Conservation (phyloP, 2,113 vertebrate species). For the Actenoides lindsayi region DNA sequence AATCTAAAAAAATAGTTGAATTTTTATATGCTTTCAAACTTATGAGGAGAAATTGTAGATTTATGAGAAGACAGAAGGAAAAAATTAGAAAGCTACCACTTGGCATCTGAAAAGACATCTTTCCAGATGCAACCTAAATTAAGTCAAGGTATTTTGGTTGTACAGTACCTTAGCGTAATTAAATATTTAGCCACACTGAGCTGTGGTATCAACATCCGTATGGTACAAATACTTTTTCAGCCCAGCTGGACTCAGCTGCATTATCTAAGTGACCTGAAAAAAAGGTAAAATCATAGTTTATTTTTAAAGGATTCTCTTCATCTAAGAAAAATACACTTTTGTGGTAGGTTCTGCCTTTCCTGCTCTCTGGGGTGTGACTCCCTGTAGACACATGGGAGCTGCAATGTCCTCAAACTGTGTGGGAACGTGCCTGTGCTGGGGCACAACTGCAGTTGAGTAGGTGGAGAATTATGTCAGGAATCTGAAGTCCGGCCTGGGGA, state of each 20-base stretch:
- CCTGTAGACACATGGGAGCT: background rate
- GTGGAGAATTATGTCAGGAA: slow-evolving; percentile 40
- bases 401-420: background rate
- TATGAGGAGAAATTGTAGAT: background rate
- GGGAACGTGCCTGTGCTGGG: background rate
- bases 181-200: background rate
- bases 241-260: background rate
- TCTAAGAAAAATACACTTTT: background rate
- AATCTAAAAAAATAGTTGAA: background rate
- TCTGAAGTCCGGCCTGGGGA: background rate
- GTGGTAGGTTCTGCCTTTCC: background rate
- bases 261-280: background rate
- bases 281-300: background rate
- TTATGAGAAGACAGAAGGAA: background rate
- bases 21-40: slow-evolving; percentile 6
- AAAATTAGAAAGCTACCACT: background rate
- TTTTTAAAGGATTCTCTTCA: background rate
- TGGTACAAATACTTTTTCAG: background rate
- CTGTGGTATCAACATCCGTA: background rate
- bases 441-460: background rate
- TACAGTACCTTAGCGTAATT: background rate
- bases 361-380: background rate
- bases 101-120: background rate
- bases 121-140: slow-evolving; percentile 9
- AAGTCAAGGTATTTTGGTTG: slow-evolving; percentile 29